phyloP scores from a whole-genome alignment of 1,140 invertebrate genomes.

The Sinonovacula constricta region DNA sequence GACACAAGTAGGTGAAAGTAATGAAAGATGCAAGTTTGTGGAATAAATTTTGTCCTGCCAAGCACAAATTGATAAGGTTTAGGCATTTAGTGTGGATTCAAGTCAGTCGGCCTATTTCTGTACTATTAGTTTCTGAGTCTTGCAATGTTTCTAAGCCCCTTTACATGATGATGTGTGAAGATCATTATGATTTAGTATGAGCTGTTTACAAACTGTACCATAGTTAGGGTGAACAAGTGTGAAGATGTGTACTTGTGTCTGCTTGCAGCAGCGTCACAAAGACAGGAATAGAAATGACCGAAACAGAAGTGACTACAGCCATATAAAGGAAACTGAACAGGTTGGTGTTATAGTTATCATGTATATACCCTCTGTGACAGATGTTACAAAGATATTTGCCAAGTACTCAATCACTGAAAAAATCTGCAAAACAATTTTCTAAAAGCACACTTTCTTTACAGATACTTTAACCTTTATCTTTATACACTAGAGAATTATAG shows the following conservation, averaged over 20 bases:
- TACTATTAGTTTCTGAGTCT: neutral
- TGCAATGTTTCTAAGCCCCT: neutral
- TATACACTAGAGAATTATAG: neutral
- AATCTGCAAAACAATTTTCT: neutral
- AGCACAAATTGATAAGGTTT: no score
- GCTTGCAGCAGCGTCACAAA: slow-evolving; percentile 8
- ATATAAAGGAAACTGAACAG: slow-evolving; percentile 10
- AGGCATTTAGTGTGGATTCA: no score
- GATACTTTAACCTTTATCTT: neutral
- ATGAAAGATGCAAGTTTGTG: no score
- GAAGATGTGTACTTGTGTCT: neutral
- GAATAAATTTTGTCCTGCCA: no score
- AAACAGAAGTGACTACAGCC: neutral
- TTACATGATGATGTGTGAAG: neutral
- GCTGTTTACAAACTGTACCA: neutral
- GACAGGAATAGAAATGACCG: neutral
- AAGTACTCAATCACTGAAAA: neutral
- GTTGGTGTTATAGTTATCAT: neutral
- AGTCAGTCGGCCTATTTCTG: neutral
- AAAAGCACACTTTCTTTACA: neutral
- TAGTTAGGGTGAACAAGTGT: neutral
- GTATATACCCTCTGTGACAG: neutral
- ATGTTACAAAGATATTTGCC: neutral
- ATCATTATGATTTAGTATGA: neutral
- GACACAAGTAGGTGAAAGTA: no score